These are phyloP conservation scores for Hanleya hanleyi DNA, from an alignment of 2,888 invertebrate species.

Conservation along the genomic window DNA sequence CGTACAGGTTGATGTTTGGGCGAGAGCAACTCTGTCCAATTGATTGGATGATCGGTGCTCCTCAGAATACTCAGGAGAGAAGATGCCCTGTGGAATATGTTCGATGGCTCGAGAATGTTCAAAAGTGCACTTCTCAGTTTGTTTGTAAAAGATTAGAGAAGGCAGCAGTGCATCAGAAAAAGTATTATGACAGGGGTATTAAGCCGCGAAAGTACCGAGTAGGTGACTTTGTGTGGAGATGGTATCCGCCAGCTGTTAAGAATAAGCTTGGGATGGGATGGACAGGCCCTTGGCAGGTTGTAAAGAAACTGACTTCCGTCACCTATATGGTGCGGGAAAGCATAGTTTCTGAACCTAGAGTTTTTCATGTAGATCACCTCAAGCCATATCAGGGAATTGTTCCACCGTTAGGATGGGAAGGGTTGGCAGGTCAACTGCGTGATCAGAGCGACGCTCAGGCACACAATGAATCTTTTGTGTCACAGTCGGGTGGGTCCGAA, in stretches of 20 bases:
- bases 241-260: conserved; percentile 22
- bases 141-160: conserved; percentile 5
- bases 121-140: neutral
- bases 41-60: neutral
- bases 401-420: too few species aligned
- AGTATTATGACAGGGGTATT: conserved; percentile 11
- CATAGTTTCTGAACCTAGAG: neutral
- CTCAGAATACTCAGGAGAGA: neutral
- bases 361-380: conserved; percentile 25
- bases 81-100: conserved; percentile 18
- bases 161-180: conserved; percentile 19
- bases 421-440: too few species aligned
- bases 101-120: conserved; percentile 10
- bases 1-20: neutral
- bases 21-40: neutral
- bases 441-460: too few species aligned
- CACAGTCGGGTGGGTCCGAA: too few species aligned
- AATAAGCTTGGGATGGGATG: conserved; percentile 24
- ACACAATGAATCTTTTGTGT: too few species aligned
- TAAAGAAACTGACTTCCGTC: conserved; percentile 7
- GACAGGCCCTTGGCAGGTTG: conserved; percentile 26
- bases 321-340: conserved; percentile 13
- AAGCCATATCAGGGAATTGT: conserved; percentile 20
- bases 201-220: conserved; percentile 13
- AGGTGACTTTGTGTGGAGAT: conserved; percentile 26